These are phyloP conservation scores for Encarsia formosa DNA, from an alignment of 2,888 invertebrate species.

Conservation along the genomic window DNA sequence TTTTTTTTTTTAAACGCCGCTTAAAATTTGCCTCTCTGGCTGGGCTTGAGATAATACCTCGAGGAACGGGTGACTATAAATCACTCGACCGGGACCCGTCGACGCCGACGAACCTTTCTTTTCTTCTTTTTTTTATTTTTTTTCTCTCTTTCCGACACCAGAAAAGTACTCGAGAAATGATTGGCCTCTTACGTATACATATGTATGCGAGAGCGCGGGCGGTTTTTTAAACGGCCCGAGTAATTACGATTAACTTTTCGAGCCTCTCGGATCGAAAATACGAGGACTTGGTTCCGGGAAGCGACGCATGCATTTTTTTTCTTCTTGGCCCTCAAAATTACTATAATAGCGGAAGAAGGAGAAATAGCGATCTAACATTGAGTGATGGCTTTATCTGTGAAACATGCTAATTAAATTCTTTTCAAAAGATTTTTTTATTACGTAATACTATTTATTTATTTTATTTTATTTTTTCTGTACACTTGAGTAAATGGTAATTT, in stretches of 20 bases:
- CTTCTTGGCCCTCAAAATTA: constrained; percentile 23
- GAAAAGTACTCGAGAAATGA: constrained; percentile 4
- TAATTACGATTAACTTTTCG: constrained; percentile 26
- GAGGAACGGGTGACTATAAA: constrained; percentile 21
- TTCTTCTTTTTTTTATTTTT: background rate
- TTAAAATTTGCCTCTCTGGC: no score
- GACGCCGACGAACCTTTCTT: constrained; percentile 9
- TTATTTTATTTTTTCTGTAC: no score
- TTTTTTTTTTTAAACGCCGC: no score
- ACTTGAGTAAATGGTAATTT: no score
- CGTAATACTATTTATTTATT: no score
- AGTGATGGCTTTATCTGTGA: constrained; percentile 24
- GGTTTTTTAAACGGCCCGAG: constrained; percentile 4
- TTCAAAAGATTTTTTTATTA: background rate
- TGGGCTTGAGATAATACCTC: no score
- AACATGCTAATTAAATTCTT: background rate
- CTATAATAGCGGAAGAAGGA: constrained; percentile 20
- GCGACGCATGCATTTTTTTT: background rate
- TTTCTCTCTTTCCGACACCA: background rate
- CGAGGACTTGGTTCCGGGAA: constrained; percentile 26
- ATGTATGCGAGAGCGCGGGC: constrained; percentile 15
- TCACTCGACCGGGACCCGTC: constrained; percentile 20
- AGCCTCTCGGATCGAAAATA: constrained; percentile 22
- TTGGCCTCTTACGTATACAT: constrained; percentile 2
- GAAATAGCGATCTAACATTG: no score